These are phyloP conservation scores for Oreocharis arfaki DNA, from an alignment of 2,113 vertebrate genomes.

Conservation along the genomic window DNA sequence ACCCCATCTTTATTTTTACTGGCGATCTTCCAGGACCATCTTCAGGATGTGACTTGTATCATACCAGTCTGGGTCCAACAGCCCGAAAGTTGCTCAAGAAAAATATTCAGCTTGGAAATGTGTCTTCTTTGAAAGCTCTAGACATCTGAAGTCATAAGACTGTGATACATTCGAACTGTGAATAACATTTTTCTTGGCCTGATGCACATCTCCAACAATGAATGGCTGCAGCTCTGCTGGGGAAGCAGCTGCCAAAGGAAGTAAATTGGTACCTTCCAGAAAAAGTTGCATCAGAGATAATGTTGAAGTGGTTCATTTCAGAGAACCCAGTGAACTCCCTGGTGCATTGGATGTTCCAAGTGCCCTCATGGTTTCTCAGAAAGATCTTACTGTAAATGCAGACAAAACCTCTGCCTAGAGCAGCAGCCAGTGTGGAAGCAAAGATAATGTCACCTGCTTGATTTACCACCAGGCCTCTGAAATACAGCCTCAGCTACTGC, in stretches of 20 bases:
- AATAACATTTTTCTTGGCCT: slow-evolving; percentile 67
- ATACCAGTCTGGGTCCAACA: slow-evolving; percentile 15
- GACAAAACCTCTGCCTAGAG: neutral
- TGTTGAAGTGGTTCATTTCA: neutral
- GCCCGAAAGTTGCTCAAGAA: slow-evolving; percentile 21
- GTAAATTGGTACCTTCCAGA: neutral
- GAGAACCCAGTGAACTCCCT: neutral
- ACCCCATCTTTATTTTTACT: slow-evolving; percentile 39
- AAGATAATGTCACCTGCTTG: neutral
- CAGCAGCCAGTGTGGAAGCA: neutral
- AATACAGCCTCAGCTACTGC: neutral
- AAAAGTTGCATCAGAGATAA: slow-evolving; percentile 39
- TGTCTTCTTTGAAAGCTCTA: slow-evolving; percentile 1
- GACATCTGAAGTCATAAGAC: slow-evolving; percentile 47
- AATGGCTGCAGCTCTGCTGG: neutral
- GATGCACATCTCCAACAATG: neutral
- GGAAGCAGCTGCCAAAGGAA: slow-evolving; percentile 5
- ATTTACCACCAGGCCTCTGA: neutral
- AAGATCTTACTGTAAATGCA: slow-evolving; percentile 7
- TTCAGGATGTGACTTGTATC: slow-evolving; percentile 15
- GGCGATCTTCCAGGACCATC: slow-evolving; percentile 37
- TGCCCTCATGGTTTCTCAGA: neutral
- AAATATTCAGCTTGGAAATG: slow-evolving; percentile 4
- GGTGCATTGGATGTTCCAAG: neutral
- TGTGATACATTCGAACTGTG: slow-evolving; percentile 26